phyloP scores from a whole-genome alignment of 2,113 vertebrate genomes.

The Oryzias celebensis region DNA sequence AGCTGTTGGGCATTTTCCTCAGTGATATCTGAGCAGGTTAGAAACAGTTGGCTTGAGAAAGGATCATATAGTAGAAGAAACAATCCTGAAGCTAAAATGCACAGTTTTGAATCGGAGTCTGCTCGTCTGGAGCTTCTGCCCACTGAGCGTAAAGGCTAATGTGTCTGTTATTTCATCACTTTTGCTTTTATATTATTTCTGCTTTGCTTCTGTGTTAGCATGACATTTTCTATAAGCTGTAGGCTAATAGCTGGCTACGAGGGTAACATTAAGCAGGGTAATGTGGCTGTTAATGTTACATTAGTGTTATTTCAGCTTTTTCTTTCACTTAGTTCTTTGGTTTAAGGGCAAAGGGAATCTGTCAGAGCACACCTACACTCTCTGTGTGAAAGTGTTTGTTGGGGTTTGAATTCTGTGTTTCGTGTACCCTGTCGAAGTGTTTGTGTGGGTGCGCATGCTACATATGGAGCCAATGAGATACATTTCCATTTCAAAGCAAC shows the following conservation, averaged over 20 bases:
- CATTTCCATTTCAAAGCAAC: conserved; percentile 78
- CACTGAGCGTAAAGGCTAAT: conserved; percentile 19
- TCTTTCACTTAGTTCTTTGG: conserved; percentile 65
- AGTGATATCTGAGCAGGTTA: neutral
- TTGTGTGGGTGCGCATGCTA: conserved; percentile 34
- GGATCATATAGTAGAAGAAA: conserved; percentile 4
- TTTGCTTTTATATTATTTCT: conserved; percentile 41
- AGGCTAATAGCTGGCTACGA: conserved; percentile 68
- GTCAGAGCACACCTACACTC: conserved; percentile 44
- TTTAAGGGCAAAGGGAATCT: conserved; percentile 64
- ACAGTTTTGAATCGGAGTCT: conserved; percentile 25
- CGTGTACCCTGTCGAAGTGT: conserved; percentile 19
- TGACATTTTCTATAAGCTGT: conserved; percentile 67
- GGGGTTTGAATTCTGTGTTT: neutral
- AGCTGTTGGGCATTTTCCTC: no score
- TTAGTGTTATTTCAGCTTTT: conserved; percentile 70
- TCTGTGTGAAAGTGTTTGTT: conserved; percentile 13
- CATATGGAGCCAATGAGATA: conserved; percentile 72
- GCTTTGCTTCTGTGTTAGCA: conserved; percentile 50
- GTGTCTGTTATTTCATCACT: conserved; percentile 42
- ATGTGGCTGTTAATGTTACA: conserved; percentile 72
- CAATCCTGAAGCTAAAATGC: neutral
- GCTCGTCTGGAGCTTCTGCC: conserved; percentile 4
- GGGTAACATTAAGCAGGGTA: conserved; percentile 72
- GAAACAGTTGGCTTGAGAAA: conserved; percentile 8